phyloP scores from a whole-genome alignment of 2,113 vertebrate species.

The Eidolon helvum region DNA sequence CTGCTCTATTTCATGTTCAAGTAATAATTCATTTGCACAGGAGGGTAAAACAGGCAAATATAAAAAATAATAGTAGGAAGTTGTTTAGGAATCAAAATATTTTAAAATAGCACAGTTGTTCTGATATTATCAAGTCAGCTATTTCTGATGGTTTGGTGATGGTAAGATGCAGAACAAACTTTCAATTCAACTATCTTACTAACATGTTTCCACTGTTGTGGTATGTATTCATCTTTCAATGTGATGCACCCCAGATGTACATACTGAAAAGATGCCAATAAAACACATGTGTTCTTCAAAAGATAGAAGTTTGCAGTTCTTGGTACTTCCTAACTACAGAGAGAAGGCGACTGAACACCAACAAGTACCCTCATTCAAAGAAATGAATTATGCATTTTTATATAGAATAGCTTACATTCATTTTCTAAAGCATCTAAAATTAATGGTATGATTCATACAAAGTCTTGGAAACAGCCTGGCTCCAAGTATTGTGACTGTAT shows the following conservation, averaged over 20 bases:
- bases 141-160: conserved; percentile 33
- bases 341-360: neutral
- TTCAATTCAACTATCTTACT: conserved; percentile 12
- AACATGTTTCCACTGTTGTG: neutral
- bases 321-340: neutral
- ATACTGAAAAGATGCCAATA: conserved; percentile 54
- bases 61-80: conserved; percentile 42
- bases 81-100: conserved; percentile 49
- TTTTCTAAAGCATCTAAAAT: neutral
- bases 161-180: conserved; percentile 13
- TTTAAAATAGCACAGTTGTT: conserved; percentile 56
- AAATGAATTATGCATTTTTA: neutral
- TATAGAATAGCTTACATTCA: neutral
- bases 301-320: neutral
- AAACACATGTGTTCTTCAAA: neutral
- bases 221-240: conserved; percentile 49
- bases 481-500: no score
- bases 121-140: conserved; percentile 36
- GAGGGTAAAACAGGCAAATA: conserved; percentile 38
- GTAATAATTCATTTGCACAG: conserved; percentile 58
- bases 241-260: conserved; percentile 46
- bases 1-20: conserved; percentile 51
- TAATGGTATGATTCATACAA: neutral
- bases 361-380: neutral
- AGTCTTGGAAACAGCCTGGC: neutral